Evolutionary conservation across 2,888 invertebrate genomes (phyloP).

Genomic region (Noctua comes): DNA sequence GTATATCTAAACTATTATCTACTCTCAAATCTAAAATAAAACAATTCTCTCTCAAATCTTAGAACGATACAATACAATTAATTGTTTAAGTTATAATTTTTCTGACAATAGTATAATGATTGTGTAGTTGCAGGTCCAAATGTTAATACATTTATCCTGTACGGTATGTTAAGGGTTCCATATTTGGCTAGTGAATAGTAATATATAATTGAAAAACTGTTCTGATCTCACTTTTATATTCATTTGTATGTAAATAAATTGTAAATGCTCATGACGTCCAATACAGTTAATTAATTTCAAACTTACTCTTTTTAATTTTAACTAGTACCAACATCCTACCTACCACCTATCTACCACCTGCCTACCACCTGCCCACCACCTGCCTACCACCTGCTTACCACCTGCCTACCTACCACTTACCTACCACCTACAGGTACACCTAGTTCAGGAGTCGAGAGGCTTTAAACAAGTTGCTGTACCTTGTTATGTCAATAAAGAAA

Average conservation of each 20-base stretch:
- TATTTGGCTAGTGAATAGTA: conserved; percentile 64
- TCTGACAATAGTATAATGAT: conserved; percentile 49
- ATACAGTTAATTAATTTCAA: conserved; percentile 56
- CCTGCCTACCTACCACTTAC: no score
- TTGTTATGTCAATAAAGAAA: no score
- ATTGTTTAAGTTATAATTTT: conserved; percentile 3
- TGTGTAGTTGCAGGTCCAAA: conserved; percentile 66
- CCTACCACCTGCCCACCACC: no score
- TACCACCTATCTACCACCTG: no score
- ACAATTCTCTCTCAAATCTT: no score
- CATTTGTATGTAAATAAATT: conserved; percentile 48
- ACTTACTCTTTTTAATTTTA: neutral
- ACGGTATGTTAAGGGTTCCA: conserved; percentile 23
- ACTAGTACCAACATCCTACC: no score
- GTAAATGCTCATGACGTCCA: conserved; percentile 55
- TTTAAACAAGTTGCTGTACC: no score
- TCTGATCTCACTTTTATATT: conserved; percentile 66
- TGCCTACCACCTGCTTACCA: no score
- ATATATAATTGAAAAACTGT: conserved; percentile 45
- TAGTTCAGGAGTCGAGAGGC: no score
- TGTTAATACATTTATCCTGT: conserved; percentile 42
- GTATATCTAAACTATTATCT: conserved; percentile 1
- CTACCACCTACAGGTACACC: no score
- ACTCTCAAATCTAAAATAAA: neutral
- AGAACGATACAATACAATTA: no score